A percentile compares a stretch with the other conserved stretches of the same genome.
phyloP scores from a whole-genome alignment of 2,113 vertebrate genomes.

The Ranitomeya variabilis region DNA sequence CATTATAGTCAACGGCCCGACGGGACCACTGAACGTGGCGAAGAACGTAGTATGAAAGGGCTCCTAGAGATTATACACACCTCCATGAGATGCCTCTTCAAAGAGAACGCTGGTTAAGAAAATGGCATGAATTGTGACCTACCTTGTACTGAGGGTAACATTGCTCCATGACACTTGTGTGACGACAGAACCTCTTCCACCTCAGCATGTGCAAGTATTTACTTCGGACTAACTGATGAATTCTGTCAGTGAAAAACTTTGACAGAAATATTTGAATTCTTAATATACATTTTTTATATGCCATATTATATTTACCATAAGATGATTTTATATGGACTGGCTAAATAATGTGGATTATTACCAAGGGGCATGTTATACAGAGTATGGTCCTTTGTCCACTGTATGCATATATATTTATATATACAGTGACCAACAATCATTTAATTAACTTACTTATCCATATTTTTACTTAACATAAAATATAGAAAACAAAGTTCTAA shows the following conservation, averaged over 20 bases:
- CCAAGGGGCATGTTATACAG: neutral
- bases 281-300: neutral
- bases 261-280: neutral
- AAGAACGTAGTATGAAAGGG: too few species aligned
- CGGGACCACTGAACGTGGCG: too few species aligned
- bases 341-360: neutral
- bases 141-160: slow-evolving; percentile 77
- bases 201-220: slow-evolving; percentile 74
- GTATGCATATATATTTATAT: too few species aligned
- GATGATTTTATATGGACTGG: neutral
- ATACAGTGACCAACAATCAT: too few species aligned
- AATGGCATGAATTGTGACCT: neutral
- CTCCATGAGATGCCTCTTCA: too few species aligned
- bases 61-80: too few species aligned
- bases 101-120: neutral
- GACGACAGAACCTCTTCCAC: slow-evolving; percentile 72
- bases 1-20: too few species aligned
- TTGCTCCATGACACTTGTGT: slow-evolving; percentile 64
- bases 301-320: too few species aligned
- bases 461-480: too few species aligned
- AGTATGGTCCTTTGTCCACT: neutral
- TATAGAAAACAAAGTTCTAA: too few species aligned
- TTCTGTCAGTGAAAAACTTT: slow-evolving; percentile 68
- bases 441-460: too few species aligned
- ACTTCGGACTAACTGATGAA: slow-evolving; percentile 65